phyloP scores from a whole-genome alignment of 2,113 vertebrate genomes.

The Megaceryle maxima region DNA sequence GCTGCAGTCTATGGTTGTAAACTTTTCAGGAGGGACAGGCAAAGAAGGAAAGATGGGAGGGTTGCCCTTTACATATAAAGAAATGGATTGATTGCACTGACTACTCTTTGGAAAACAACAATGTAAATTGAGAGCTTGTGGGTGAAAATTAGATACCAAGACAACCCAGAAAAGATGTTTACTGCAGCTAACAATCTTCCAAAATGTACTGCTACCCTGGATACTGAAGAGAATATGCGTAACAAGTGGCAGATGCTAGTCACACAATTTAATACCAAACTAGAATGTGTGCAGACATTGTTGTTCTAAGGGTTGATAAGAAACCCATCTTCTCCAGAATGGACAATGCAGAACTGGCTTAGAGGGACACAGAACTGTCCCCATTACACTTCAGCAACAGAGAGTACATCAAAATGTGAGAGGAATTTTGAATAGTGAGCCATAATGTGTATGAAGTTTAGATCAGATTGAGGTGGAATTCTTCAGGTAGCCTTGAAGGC shows the following conservation, averaged over 20 bases:
- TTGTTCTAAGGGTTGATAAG: not conserved
- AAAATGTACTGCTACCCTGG: not conserved
- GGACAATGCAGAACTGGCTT: not conserved
- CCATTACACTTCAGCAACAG: not conserved
- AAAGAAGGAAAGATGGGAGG: not conserved
- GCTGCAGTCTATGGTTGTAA: not conserved
- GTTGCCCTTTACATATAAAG: too few relatives aligned
- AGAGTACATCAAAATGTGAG: not conserved
- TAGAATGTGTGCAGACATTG: not conserved
- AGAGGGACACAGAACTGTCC: not conserved
- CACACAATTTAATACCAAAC: not conserved
- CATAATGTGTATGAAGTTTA: not conserved
- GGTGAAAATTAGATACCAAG: not conserved
- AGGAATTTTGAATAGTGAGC: not conserved
- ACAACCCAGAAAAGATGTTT: not conserved
- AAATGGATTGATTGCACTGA: not conserved
- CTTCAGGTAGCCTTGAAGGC: not conserved
- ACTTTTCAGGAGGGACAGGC: not conserved
- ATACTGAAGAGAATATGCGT: not conserved
- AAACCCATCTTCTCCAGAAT: not conserved
- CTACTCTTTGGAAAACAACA: not conserved
- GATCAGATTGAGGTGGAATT: not conserved
- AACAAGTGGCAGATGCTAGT: not conserved
- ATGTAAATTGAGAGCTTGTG: not conserved
- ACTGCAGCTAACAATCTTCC: not conserved